These are phyloP conservation scores for Corvus hawaiiensis DNA, from an alignment of 2,113 vertebrate species.

Conservation along the genomic window DNA sequence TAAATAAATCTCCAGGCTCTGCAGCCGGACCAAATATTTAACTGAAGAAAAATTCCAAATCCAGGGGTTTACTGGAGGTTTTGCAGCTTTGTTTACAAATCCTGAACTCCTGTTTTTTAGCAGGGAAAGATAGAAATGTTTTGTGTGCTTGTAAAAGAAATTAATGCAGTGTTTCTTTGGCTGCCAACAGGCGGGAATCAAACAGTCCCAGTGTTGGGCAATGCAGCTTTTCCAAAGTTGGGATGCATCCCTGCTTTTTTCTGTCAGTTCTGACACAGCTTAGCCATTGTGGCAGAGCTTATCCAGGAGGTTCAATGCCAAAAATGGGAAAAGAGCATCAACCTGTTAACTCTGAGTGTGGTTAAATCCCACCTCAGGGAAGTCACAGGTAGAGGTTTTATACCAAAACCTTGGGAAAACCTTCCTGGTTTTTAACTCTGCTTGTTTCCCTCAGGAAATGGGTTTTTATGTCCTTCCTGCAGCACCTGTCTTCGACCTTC, in stretches of 20 bases:
- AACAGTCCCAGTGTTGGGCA: not conserved
- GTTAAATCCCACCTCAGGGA: not conserved
- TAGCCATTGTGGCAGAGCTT: not conserved
- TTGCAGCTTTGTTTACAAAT: not conserved
- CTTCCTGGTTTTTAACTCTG: not conserved
- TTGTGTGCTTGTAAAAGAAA: not conserved
- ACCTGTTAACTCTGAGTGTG: not conserved
- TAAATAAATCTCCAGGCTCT: not conserved
- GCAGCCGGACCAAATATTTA: not conserved
- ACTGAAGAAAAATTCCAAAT: not conserved
- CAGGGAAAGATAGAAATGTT: not conserved
- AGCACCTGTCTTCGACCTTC: not conserved
- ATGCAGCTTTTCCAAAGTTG: not conserved
- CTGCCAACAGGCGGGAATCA: not conserved
- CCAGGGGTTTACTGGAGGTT: not conserved
- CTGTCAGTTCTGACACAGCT: not conserved
- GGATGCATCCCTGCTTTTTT: not conserved
- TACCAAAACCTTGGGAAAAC: not conserved
- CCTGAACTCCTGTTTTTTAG: not conserved
- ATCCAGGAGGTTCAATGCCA: not conserved
- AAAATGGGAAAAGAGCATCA: not conserved
- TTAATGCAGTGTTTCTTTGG: not conserved
- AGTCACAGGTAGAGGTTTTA: not conserved
- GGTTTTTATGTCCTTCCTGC: not conserved
- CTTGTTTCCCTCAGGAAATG: not conserved